A percentile compares a stretch with the other conserved stretches of the same genome.
phyloP scores from a whole-genome alignment of 2,113 vertebrate species.

The Panthera leo region DNA sequence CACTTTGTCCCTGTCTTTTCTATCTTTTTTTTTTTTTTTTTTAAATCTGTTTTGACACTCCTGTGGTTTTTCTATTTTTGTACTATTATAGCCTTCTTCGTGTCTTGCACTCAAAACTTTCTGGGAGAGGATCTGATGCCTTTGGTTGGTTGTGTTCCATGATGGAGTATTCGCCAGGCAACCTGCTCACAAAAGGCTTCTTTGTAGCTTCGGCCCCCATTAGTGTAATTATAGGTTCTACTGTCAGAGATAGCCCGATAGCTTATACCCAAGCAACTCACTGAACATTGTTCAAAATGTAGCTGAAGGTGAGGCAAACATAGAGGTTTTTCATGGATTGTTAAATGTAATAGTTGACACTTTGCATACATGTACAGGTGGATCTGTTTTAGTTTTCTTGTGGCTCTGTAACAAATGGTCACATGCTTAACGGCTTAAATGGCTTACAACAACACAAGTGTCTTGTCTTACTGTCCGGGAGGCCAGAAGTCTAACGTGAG shows the following conservation, averaged over 20 bases:
- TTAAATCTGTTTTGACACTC: background rate
- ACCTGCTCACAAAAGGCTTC: background rate
- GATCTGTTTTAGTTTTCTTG: background rate
- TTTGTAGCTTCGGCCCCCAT: rapidly evolving
- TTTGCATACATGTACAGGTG: background rate
- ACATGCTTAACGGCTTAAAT: background rate
- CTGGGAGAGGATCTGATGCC: background rate
- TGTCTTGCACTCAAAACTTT: background rate
- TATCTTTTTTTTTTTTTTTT: background rate
- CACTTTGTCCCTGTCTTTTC: background rate
- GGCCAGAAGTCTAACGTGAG: background rate
- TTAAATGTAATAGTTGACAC: background rate
- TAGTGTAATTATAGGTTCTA: background rate
- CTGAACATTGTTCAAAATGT: background rate
- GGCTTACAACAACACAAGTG: background rate
- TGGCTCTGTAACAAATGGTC: background rate
- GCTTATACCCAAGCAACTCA: background rate
- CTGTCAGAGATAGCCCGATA: background rate
- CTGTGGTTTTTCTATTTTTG: background rate
- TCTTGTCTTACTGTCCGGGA: background rate
- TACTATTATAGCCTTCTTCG: background rate
- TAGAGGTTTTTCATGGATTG: background rate
- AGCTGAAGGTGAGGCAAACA: background rate
- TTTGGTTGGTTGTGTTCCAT: background rate
- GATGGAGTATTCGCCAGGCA: background rate